Percentiles rank a stretch among this genome's conserved stretches.
Conservation (phyloP, 1,140 invertebrate genomes). For the Hycleus phaleratus region DNA sequence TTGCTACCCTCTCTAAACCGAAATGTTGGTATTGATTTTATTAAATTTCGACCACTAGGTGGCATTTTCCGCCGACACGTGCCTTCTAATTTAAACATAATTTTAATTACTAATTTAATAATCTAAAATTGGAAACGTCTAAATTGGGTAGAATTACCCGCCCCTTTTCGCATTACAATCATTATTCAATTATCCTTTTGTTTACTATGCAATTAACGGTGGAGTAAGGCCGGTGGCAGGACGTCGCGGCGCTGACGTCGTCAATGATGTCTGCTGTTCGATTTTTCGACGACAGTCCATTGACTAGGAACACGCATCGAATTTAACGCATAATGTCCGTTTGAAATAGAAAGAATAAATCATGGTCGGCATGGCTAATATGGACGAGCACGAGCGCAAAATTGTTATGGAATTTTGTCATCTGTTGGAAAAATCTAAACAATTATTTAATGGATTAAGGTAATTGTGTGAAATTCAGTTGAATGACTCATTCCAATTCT, state of each 20-base stretch:
- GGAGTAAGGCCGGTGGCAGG: background rate
- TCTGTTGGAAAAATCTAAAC: constrained; percentile 93
- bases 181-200: no score
- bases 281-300: constrained; percentile 30
- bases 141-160: no score
- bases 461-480: constrained; percentile 36
- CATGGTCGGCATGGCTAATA: constrained; percentile 64
- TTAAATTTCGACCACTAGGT: no score
- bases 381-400: constrained; percentile 85
- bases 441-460: constrained; percentile 93
- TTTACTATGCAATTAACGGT: no score
- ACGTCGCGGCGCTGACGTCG: constrained; percentile 30
- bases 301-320: constrained; percentile 15
- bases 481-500: no score
- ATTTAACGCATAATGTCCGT: constrained; percentile 16
- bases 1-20: no score
- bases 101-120: no score
- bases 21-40: no score
- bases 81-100: no score
- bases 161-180: no score
- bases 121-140: no score
- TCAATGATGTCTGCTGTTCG: constrained; percentile 34
- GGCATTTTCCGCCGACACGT: no score
- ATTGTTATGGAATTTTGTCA: constrained; percentile 95
- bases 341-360: constrained; percentile 38